These are phyloP conservation scores for Pygoscelis antarcticus DNA, from an alignment of 2,113 vertebrate species.

Conservation along the genomic window DNA sequence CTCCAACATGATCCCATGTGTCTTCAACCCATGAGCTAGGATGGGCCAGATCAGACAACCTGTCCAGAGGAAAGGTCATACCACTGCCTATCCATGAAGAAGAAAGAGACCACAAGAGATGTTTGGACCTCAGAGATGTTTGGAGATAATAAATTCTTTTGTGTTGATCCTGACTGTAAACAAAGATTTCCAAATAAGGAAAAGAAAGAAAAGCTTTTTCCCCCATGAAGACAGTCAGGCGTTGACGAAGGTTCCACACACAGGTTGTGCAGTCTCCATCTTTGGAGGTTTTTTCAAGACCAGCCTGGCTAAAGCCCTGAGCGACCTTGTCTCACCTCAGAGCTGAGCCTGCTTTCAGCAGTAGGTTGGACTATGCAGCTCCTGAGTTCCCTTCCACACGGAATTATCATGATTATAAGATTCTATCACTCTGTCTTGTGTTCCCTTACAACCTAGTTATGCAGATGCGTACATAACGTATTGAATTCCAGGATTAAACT, in stretches of 20 bases:
- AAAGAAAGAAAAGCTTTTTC: not conserved
- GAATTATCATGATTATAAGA: not conserved
- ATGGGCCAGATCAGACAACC: not conserved
- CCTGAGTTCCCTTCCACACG: not conserved
- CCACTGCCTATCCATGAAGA: not conserved
- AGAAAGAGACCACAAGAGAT: not conserved
- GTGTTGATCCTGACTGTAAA: not conserved
- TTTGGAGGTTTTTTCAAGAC: not conserved
- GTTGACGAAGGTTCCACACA: not conserved
- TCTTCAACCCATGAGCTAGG: not conserved
- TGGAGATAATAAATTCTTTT: not conserved
- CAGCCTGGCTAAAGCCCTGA: not conserved
- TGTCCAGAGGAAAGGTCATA: not conserved
- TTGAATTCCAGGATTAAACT: not conserved
- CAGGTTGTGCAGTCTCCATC: not conserved
- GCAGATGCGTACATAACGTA: not conserved
- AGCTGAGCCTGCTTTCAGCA: not conserved
- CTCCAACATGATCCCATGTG: not conserved
- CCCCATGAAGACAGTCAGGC: not conserved
- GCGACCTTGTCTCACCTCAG: not conserved
- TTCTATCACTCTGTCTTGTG: not conserved
- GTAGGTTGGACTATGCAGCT: not conserved
- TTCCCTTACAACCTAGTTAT: not conserved
- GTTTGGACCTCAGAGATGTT: not conserved
- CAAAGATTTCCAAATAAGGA: not conserved